Evolutionary conservation across 2,113 vertebrate species (phyloP).

Genomic region (Barbus barbus): DNA sequence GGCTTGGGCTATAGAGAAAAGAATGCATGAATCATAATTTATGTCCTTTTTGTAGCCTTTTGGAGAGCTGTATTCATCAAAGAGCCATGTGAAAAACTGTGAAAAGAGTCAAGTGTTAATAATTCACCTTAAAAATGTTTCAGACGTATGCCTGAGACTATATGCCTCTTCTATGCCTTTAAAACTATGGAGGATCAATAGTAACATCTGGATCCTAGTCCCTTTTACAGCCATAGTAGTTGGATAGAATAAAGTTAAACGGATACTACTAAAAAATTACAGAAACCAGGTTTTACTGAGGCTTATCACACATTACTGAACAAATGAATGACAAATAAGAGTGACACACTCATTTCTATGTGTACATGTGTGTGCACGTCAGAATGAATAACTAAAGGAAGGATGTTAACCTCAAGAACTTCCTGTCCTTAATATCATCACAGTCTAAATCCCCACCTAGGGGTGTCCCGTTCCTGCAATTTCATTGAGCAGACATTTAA

Average conservation of each 20-base stretch:
- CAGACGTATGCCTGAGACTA: too few species aligned
- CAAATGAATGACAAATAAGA: not conserved
- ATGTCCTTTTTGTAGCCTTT: not conserved
- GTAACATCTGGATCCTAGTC: not conserved
- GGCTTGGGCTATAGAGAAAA: too few species aligned
- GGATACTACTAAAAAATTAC: not conserved
- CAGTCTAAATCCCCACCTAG: not conserved
- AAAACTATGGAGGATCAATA: not conserved
- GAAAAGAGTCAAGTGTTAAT: not conserved
- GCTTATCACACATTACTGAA: not conserved
- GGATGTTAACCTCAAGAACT: not conserved
- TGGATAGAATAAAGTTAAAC: not conserved
- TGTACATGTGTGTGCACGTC: not conserved
- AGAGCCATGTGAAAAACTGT: not conserved
- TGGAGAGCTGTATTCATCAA: not conserved
- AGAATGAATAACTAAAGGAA: not conserved
- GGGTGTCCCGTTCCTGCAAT: not conserved
- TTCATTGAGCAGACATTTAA: not conserved
- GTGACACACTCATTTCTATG: not conserved
- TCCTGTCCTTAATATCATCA: not conserved
- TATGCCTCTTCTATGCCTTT: not conserved
- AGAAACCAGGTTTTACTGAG: not conserved
- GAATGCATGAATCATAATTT: too few species aligned
- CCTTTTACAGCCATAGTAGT: not conserved
- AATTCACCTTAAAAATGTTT: not conserved